phyloP scores from a whole-genome alignment of 2,888 invertebrate species.

The Deroplatys truncata region DNA sequence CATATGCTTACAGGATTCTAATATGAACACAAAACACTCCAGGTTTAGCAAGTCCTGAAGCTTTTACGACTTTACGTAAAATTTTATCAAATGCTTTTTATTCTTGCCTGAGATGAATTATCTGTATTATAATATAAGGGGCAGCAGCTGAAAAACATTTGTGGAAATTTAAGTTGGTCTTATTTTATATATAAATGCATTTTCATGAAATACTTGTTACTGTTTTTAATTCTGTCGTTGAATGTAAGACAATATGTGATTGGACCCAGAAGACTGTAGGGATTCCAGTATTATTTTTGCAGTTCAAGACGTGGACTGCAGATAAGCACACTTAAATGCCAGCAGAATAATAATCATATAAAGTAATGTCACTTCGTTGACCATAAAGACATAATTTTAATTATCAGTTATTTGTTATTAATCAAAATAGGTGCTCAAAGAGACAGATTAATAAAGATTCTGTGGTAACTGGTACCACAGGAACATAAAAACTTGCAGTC shows the following conservation, averaged over 20 bases:
- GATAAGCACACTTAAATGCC: neutral
- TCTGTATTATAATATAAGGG: neutral
- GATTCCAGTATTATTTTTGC: neutral
- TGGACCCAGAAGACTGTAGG: neutral
- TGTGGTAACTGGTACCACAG: neutral
- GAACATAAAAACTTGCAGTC: neutral
- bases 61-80: neutral
- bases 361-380: neutral
- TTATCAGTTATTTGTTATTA: neutral
- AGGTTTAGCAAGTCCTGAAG: constrained; percentile 9
- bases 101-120: neutral
- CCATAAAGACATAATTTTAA: neutral
- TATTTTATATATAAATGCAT: neutral
- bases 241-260: neutral
- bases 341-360: too few relatives aligned
- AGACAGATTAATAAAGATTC: neutral
- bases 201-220: neutral
- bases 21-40: constrained; percentile 4
- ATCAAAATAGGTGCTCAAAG: neutral
- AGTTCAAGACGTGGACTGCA: neutral
- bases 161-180: neutral
- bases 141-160: neutral
- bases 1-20: constrained; percentile 19
- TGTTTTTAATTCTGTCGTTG: neutral
- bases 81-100: neutral